Evolutionary conservation across 2,797 vertebrate genomes (phyloP), one percentile per base, ranked within the genome.

Genomic region (Mus minutoides): DNA sequence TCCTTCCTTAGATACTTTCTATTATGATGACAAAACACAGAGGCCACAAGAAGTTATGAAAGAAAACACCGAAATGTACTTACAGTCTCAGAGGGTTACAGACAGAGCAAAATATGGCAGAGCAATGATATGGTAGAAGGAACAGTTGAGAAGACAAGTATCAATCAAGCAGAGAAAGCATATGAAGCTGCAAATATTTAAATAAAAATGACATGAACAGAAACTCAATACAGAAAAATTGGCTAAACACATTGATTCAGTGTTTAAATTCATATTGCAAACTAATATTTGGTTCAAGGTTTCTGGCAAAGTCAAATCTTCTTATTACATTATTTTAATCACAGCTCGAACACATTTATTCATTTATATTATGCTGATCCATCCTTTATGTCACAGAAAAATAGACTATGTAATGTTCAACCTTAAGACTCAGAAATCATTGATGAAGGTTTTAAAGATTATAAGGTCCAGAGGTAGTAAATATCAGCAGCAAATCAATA

Each of bases 281-380:
- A 94, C 93, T 76, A 93, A 46, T 87, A 97, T 95, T 90, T 67
- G 87, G 13, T 71, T 94, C 46, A 46, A 64, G 22, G 17, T 92
- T 94, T 92, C 54, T 96, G 40, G 9, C 1, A 86, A 94, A 89
- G 86, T 92, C 43, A 76, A 21, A 87, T 94, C 34, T 2, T 78
- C 14, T 40, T 92, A 80, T 62, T 37, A 71, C 73, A 71, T 92
- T 94, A 76, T 90, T 94, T 93, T 89, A 92, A 94, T 78, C 21
- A 10, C 16, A 73, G 34, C 86, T 94, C 91, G 94, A 95, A 95
- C 21, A 34, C 2, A 52, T 37, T 37, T 52, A 71, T 86, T 24
- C 19, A 34, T 54, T 86, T 24, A 52, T 14, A 69, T 49, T 34
- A 34, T 67, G 29, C 26, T 80, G 52, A 82, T 64, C 10, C 60